These are phyloP conservation scores for Automeris io DNA, from an alignment of 2,888 invertebrate species.

Conservation along the genomic window DNA sequence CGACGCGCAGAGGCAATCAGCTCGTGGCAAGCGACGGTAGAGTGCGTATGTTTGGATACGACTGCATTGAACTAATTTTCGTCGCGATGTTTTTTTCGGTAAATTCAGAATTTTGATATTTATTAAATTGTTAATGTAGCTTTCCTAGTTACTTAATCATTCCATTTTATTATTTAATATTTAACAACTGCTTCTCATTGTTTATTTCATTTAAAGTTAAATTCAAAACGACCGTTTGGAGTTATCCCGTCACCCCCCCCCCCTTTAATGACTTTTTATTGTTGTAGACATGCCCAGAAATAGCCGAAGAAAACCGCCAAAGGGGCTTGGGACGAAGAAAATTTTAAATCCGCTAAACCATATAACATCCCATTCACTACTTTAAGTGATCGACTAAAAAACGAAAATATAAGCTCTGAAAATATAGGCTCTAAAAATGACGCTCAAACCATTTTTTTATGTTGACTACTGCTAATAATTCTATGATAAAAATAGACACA, in stretches of 20 bases:
- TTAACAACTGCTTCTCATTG: neutral
- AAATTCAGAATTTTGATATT: neutral
- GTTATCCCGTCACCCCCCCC: slow-evolving; percentile 1
- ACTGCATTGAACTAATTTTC: neutral
- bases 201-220: slow-evolving; percentile 2
- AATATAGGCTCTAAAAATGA: no score
- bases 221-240: neutral
- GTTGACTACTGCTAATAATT: slow-evolving; percentile 1
- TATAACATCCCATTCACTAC: no score
- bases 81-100: neutral
- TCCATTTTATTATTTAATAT: slow-evolving; percentile 2
- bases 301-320: neutral
- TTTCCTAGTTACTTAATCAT: neutral
- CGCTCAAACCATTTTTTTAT: slow-evolving; percentile 3
- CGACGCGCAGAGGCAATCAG: no score
- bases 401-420: no score
- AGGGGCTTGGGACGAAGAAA: no score
- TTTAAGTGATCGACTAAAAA: no score
- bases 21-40: neutral
- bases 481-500: slow-evolving; percentile 1
- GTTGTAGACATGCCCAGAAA: neutral
- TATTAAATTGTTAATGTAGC: neutral
- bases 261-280: no score
- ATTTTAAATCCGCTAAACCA: no score
- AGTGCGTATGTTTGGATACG: neutral